phyloP scores from a whole-genome alignment of 2,888 invertebrate genomes.

The Drosophila anomalata region DNA sequence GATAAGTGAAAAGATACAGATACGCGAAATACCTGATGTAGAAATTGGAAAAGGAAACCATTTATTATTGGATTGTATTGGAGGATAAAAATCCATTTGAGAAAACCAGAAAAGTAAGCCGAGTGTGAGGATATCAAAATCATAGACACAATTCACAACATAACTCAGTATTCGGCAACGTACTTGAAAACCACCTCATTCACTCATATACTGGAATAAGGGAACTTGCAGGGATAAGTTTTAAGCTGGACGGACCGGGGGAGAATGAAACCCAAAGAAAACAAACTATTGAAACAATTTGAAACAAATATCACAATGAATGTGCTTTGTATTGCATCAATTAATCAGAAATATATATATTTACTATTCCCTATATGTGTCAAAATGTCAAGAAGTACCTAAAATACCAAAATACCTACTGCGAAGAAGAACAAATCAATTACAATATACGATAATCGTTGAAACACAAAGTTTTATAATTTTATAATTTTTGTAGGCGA shows the following conservation, averaged over 20 bases:
- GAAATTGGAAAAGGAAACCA: neutral
- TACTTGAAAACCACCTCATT: constrained; percentile 12
- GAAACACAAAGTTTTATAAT: neutral
- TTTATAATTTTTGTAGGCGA: constrained; percentile 9
- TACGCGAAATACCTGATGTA: neutral
- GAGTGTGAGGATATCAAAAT: neutral
- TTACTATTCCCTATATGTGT: constrained; percentile 18
- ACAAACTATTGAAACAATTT: constrained; percentile 25
- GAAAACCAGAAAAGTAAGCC: neutral
- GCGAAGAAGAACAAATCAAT: constrained; percentile 3
- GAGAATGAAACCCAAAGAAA: constrained; percentile 15
- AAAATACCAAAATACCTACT: constrained; percentile 13
- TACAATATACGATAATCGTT: neutral
- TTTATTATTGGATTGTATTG: neutral
- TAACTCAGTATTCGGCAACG: neutral
- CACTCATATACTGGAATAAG: constrained; percentile 36
- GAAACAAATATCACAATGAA: constrained; percentile 26
- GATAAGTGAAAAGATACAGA: neutral
- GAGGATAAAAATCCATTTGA: neutral
- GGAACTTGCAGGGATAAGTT: constrained; percentile 65
- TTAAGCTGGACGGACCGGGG: constrained; percentile 46
- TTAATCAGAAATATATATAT: constrained; percentile 33
- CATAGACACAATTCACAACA: neutral
- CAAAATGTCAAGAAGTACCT: constrained; percentile 34
- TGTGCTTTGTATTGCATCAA: constrained; percentile 47